A percentile compares a stretch with the other conserved stretches of the same genome.
phyloP scores from a whole-genome alignment of 2,113 vertebrate genomes.

The Catharus bicknelli region DNA sequence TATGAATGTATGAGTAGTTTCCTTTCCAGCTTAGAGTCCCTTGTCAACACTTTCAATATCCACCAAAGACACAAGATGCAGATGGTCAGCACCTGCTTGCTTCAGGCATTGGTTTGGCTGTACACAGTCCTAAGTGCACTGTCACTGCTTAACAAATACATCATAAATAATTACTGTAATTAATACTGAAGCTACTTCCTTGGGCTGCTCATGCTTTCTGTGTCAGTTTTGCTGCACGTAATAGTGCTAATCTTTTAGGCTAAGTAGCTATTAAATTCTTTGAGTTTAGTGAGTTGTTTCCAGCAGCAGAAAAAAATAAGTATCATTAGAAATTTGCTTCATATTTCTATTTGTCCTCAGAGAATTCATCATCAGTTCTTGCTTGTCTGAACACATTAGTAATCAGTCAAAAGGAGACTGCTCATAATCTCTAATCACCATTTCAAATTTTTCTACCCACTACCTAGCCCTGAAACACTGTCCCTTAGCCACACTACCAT shows the following conservation, averaged over 20 bases:
- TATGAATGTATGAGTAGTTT: not conserved
- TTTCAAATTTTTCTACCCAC: not conserved
- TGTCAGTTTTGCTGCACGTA: conserved; percentile 6
- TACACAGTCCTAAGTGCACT: conserved; percentile 15
- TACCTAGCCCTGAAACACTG: not conserved
- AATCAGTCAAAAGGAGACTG: conserved; percentile 13
- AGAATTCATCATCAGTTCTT: not conserved
- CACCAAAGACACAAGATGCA: not conserved
- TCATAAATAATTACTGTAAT: conserved; percentile 48
- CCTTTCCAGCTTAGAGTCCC: not conserved
- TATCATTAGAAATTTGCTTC: conserved; percentile 24
- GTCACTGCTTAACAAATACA: conserved; percentile 45
- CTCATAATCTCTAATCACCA: not conserved
- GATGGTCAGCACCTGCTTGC: conserved; percentile 58
- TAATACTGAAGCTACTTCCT: conserved; percentile 53
- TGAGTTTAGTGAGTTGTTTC: not conserved
- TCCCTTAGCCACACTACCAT: not conserved
- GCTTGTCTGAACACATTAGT: conserved; percentile 18
- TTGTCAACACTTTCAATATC: not conserved
- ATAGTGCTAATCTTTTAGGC: not conserved
- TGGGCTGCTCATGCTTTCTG: not conserved
- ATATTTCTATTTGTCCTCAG: conserved; percentile 25
- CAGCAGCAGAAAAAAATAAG: not conserved
- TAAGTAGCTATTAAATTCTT: conserved; percentile 21
- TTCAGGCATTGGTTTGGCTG: not conserved